A percentile compares a stretch with the other conserved stretches of the same genome.
These are phyloP conservation scores for Lucifuga dentata DNA, from an alignment of 2,113 vertebrate genomes.

Conservation along the genomic window DNA sequence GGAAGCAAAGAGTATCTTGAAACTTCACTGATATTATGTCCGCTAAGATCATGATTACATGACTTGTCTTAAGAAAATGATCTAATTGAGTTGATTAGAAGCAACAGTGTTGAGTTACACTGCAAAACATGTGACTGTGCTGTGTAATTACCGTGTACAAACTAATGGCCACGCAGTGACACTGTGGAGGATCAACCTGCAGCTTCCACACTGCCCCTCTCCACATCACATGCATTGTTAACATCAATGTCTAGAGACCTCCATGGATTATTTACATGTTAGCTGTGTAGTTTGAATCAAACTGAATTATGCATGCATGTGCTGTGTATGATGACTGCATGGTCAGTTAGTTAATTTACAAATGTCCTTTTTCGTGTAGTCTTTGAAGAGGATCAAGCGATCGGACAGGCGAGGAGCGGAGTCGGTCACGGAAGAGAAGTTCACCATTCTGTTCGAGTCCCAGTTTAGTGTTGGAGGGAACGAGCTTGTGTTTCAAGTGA, in stretches of 20 bases:
- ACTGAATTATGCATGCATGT: constrained; percentile 13
- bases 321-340: neutral
- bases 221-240: constrained; percentile 12
- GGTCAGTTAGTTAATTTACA: neutral
- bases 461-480: constrained; percentile 97
- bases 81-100: no score
- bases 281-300: neutral
- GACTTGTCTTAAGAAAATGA: no score
- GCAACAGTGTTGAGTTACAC: neutral
- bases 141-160: neutral
- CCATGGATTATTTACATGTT: constrained; percentile 39
- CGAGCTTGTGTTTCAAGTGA: constrained; percentile 97
- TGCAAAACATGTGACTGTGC: neutral
- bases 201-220: neutral
- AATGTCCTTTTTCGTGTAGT: constrained; percentile 76
- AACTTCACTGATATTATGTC: neutral
- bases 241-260: constrained; percentile 3
- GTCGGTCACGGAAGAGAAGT: constrained; percentile 97
- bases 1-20: neutral
- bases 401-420: constrained; percentile 94
- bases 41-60: no score
- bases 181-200: neutral
- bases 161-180: neutral
- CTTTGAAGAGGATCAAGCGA: constrained; percentile 96
- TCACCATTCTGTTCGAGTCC: constrained; percentile 97